Conservation (phyloP, 2,113 vertebrate genomes). For the Fulmarus glacialis region DNA sequence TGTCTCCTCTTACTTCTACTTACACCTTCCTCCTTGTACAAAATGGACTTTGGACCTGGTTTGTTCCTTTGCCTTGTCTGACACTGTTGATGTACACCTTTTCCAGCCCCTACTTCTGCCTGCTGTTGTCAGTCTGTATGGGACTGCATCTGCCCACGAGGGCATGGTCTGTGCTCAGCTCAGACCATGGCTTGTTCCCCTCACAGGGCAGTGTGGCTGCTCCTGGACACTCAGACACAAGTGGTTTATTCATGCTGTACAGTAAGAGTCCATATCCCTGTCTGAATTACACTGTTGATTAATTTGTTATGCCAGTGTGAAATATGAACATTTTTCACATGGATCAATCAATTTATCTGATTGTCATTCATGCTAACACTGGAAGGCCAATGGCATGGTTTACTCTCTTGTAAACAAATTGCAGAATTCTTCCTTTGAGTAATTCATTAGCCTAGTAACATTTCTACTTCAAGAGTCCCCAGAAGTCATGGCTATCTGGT, state of each 20-base stretch:
- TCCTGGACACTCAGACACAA: background rate
- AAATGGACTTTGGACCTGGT: background rate
- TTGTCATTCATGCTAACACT: background rate
- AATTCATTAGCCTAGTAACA: background rate
- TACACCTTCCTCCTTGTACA: background rate
- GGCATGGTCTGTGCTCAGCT: background rate
- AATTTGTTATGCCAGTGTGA: background rate
- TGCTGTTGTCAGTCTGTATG: fast-evolving
- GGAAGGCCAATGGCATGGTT: background rate
- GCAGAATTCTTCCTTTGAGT: background rate
- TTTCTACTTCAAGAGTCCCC: background rate
- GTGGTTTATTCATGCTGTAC: background rate
- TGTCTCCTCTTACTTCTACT: background rate
- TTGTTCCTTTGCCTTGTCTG: background rate
- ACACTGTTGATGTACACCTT: background rate
- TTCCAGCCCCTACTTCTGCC: background rate
- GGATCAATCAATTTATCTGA: background rate
- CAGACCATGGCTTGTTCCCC: background rate
- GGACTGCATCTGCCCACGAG: background rate
- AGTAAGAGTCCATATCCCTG: background rate
- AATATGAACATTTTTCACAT: background rate
- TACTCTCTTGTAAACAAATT: background rate
- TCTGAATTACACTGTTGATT: background rate
- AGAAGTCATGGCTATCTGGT: background rate
- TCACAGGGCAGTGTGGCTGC: background rate